Conservation (phyloP, 2,888 invertebrate genomes). For the Nycteola revayana region DNA sequence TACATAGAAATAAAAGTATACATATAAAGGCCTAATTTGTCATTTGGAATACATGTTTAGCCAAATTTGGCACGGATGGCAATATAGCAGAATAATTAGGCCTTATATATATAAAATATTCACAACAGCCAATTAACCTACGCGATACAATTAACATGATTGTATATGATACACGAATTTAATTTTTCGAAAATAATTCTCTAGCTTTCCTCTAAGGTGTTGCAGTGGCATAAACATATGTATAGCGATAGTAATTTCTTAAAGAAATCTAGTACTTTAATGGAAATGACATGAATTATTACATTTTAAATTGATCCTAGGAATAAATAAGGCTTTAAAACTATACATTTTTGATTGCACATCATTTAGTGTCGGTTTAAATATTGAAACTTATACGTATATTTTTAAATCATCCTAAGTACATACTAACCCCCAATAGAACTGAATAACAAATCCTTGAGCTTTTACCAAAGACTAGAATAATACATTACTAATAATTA, state of each 20-base stretch:
- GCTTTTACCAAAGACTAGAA: constrained; percentile 76
- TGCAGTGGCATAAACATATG: no score
- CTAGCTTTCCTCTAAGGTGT: no score
- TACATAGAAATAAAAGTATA: constrained; percentile 13
- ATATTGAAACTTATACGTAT: constrained; percentile 6
- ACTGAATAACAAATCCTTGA: constrained; percentile 56
- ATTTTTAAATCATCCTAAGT: constrained; percentile 34
- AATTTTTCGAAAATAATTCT: constrained; percentile 9
- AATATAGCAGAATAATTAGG: constrained; percentile 49
- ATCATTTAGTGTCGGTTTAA: neutral
- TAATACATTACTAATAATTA: constrained; percentile 48
- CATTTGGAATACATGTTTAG: constrained; percentile 30
- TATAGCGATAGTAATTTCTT: no score
- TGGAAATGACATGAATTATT: no score
- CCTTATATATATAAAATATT: constrained; percentile 29
- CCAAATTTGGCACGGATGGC: constrained; percentile 62
- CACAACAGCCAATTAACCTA: constrained; percentile 34
- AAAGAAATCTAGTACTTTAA: no score
- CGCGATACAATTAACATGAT: constrained; percentile 26
- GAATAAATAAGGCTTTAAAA: no score
- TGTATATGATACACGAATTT: constrained; percentile 29
- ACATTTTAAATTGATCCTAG: no score
- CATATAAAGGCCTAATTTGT: constrained; percentile 30
- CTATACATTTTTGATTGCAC: constrained; percentile 22
- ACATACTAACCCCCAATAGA: constrained; percentile 37